phyloP scores from a whole-genome alignment of 2,113 vertebrate species.

The Apus apus region DNA sequence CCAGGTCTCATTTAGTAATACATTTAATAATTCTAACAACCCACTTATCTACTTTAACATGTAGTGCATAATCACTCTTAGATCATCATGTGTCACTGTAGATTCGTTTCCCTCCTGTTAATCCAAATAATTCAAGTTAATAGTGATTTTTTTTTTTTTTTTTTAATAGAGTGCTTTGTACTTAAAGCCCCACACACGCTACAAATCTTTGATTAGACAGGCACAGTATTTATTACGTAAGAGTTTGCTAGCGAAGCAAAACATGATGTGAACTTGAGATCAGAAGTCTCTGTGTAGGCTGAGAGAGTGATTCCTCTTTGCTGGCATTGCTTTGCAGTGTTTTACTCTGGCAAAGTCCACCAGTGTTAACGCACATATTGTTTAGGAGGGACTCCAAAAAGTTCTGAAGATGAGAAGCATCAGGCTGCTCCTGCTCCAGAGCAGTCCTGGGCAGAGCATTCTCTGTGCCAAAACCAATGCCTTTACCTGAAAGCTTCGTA shows the following conservation, averaged over 20 bases:
- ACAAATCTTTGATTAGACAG: neutral
- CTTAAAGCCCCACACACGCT: neutral
- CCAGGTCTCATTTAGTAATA: constrained; percentile 52
- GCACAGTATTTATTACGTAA: neutral
- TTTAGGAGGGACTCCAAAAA: neutral
- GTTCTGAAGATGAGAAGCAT: neutral
- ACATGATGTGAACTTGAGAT: neutral
- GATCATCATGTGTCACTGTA: constrained; percentile 32
- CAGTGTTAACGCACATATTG: neutral
- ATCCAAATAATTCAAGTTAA: constrained; percentile 32
- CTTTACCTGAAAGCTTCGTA: neutral
- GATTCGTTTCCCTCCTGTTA: neutral
- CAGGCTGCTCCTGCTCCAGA: neutral
- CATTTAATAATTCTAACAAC: constrained; percentile 48
- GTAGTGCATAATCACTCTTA: constrained; percentile 16
- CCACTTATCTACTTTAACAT: constrained; percentile 19
- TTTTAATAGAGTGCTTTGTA: neutral
- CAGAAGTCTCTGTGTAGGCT: neutral
- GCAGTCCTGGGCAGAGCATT: neutral
- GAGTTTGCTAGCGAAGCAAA: neutral
- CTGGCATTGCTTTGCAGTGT: neutral
- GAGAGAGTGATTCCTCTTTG: neutral
- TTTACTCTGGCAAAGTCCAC: neutral
- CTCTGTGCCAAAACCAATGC: neutral
- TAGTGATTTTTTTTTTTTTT: neutral